Conservation (phyloP, 1,140 invertebrate species). For the Eriosoma lanigerum region DNA sequence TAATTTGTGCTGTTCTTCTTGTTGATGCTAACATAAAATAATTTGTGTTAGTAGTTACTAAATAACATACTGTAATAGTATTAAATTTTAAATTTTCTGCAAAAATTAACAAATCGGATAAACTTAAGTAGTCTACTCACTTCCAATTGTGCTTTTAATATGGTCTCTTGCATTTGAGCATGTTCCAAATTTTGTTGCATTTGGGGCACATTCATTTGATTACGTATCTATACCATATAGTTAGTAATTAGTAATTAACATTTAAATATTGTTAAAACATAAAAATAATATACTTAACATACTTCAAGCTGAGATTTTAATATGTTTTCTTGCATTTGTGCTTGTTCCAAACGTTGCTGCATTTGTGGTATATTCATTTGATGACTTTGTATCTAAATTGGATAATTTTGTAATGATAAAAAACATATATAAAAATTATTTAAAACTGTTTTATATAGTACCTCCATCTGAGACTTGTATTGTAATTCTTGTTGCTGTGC, state of each 20-base stretch:
- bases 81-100: neutral
- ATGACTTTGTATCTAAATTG: conserved; percentile 63
- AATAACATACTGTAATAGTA: neutral
- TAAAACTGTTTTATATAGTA: conserved; percentile 51
- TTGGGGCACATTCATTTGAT: conserved; percentile 59
- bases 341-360: conserved; percentile 72
- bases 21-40: conserved; percentile 51
- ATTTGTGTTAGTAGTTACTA: neutral
- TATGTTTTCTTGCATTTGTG: conserved; percentile 76
- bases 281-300: conserved; percentile 54
- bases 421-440: neutral
- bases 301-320: conserved; percentile 74
- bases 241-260: neutral
- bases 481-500: conserved; percentile 75
- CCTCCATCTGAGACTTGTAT: conserved; percentile 73
- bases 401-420: neutral
- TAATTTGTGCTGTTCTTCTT: conserved; percentile 56
- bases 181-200: conserved; percentile 73
- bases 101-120: conserved; percentile 3
- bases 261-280: conserved; percentile 13
- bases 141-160: conserved; percentile 74
- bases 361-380: conserved; percentile 66
- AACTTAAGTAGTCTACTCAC: conserved; percentile 58
- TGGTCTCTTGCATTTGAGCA: conserved; percentile 76
- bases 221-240: conserved; percentile 4